Evolutionary conservation across 1,140 invertebrate species (phyloP), one percentile per base, ranked within the genome.

Genomic region (Mesaphorura yosii): DNA sequence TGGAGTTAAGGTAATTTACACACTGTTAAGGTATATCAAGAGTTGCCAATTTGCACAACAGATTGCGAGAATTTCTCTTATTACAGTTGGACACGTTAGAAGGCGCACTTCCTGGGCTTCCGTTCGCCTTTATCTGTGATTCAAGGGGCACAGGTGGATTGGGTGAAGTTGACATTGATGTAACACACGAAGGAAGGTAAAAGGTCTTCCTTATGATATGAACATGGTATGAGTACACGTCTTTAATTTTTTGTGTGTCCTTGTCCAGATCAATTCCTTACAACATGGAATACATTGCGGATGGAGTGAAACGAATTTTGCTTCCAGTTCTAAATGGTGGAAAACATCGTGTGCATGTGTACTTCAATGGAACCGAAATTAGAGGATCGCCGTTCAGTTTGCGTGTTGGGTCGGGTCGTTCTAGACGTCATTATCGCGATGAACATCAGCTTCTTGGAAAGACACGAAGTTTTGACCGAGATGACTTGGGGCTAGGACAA

Each of bases 311-410:
- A 63, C 76, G 83, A 19, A 83, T 95, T 2, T 84, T 86, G 10
- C 93, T 97, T 64, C 83, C 86, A 58, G 92, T 94, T 0, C 77
- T 82, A 49, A 81, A 86, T 39, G 79, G 84, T 40, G 94, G 93
- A 39, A 90, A 91, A 69, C 94, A 98, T 70, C 78, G 85, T 46
- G 78, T 96, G 28, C 91, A 93, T 66, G 80, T 95, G 15, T 92
- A 90, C 64, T 97, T 95, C 68, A 97, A 96, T 69, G 88, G 88
- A 3, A 84, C 85, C 59, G 90, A 95, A 65, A 86, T 97, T n/a
- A 86, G 88, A 75, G 76, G 75, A n/a, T 77, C 75, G 12, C 76
- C 77, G 27, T 78, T 75, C 64, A 70, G 53, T 50, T 75, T 64
- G 70, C 73, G 61, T 70, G 71, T 78, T 4, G 62, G 62, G 14